Evolutionary conservation across 2,797 vertebrate species (phyloP).

Genomic region (Botia almorhae): DNA sequence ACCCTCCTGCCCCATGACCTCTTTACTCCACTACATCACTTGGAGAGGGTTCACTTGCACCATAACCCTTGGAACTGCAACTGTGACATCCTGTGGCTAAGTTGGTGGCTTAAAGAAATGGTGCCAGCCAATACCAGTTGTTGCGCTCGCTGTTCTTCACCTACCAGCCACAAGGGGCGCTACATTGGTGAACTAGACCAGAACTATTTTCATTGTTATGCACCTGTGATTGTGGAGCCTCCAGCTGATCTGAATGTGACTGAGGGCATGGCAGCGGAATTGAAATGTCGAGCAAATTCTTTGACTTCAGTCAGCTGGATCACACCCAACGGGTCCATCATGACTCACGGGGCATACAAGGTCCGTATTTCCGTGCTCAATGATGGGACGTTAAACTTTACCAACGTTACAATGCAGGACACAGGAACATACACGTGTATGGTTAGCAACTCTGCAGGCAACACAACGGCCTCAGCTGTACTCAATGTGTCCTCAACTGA

Average conservation of each 20-base stretch:
- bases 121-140: conserved; percentile 98
- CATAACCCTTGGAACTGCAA: conserved; percentile 99
- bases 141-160: conserved; percentile 95
- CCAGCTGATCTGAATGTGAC: conserved; percentile 97
- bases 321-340: conserved; percentile 97
- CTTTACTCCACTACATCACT: conserved; percentile 93
- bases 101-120: conserved; percentile 99
- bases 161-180: conserved; percentile 90
- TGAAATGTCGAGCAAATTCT: conserved; percentile 95
- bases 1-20: conserved; percentile 98
- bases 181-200: conserved; percentile 98
- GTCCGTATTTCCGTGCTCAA: conserved; percentile 97
- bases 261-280: conserved; percentile 96
- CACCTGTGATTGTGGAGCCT: conserved; percentile 98
- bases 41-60: conserved; percentile 97
- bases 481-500: conserved; percentile 95
- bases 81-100: conserved; percentile 99
- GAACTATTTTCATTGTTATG: conserved; percentile 98
- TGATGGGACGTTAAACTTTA: conserved; percentile 97
- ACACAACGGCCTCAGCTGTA: conserved; percentile 96
- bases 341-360: conserved; percentile 98
- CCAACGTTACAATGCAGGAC: conserved; percentile 97
- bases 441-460: conserved; percentile 99
- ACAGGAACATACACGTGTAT: conserved; percentile 98
- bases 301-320: conserved; percentile 99